phyloP scores from a whole-genome alignment of 2,797 vertebrate genomes.

The Chiloscyllium punctatum region DNA sequence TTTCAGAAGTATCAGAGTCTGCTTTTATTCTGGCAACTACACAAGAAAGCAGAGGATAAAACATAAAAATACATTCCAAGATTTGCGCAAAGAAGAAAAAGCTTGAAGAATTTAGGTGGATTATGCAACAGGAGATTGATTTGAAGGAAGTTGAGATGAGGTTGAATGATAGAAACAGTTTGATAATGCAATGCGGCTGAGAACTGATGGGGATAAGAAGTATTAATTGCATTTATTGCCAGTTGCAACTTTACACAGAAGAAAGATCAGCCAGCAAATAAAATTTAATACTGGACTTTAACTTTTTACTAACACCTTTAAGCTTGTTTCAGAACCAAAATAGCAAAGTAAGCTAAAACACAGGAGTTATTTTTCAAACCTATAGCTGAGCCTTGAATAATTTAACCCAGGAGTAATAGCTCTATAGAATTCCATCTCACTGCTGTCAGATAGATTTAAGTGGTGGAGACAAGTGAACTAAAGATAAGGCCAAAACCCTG shows the following conservation, averaged over 20 bases:
- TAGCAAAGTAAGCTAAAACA: conserved; percentile 30
- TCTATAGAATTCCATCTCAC: conserved; percentile 34
- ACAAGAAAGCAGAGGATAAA: neutral
- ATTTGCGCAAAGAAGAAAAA: neutral
- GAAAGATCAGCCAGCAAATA: neutral
- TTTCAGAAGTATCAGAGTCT: neutral
- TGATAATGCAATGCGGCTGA: neutral
- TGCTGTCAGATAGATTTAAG: conserved; percentile 30
- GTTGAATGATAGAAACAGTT: neutral
- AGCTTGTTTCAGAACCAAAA: neutral
- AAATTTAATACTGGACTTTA: neutral
- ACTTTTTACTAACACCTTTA: neutral
- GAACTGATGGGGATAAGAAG: neutral
- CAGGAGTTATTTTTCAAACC: conserved; percentile 14
- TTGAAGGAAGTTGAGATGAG: neutral
- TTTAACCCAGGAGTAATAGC: conserved; percentile 32
- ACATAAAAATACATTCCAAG: neutral
- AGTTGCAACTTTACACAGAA: neutral
- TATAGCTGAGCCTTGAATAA: conserved; percentile 8
- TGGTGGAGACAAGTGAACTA: conserved; percentile 20
- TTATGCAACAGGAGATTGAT: neutral
- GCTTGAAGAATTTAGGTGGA: neutral
- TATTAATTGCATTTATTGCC: neutral
- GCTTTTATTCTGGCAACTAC: neutral
- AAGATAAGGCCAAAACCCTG: conserved; percentile 31